Conservation (phyloP, 2,113 vertebrate species). For the Sprattus sprattus region DNA sequence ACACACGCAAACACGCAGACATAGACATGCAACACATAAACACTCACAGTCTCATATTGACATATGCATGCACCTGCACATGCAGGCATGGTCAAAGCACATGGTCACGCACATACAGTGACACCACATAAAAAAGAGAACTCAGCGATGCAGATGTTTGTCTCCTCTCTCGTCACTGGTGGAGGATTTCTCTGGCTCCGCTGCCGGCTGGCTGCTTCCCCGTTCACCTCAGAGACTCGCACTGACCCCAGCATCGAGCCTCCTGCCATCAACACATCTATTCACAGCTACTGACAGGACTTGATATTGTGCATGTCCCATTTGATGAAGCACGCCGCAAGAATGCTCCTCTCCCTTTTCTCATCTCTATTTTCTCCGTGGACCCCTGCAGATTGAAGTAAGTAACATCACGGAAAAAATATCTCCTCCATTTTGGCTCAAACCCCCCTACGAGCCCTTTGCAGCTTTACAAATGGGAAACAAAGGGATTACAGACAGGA, state of each 20-base stretch:
- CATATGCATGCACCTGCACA: not conserved
- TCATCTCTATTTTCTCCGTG: not conserved
- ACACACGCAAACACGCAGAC: not conserved
- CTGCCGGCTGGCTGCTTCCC: not conserved
- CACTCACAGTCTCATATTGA: not conserved
- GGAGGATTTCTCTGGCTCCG: not conserved
- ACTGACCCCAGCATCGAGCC: not conserved
- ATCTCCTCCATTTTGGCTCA: not conserved
- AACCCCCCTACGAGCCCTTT: not conserved
- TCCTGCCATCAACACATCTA: not conserved
- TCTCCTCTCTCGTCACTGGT: not conserved
- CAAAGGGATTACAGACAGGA: not conserved
- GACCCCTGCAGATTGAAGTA: not conserved
- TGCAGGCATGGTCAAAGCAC: no score
- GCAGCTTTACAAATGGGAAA: not conserved
- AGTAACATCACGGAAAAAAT: not conserved
- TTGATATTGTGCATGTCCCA: not conserved
- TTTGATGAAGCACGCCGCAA: not conserved
- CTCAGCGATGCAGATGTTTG: not conserved
- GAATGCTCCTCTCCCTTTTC: not conserved
- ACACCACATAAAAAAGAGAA: not conserved
- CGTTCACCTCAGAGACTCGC: not conserved
- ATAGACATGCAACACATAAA: not conserved
- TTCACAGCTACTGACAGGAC: constrained; percentile 4
- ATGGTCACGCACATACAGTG: not conserved